Conservation (phyloP, 2,113 vertebrate species). For the Solea senegalensis region DNA sequence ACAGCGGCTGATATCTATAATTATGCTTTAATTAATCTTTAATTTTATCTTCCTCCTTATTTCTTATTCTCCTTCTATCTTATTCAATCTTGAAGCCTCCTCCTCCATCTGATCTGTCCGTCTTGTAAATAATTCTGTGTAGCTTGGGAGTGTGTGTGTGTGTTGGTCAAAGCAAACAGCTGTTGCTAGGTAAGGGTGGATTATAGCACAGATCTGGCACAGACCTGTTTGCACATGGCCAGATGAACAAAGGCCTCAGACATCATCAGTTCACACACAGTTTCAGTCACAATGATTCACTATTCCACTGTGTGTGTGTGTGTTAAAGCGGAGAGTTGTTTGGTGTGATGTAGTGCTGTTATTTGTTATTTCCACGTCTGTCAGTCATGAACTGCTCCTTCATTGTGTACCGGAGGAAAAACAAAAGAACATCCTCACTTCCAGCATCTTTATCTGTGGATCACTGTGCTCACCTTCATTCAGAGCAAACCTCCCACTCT, state of each 20-base stretch:
- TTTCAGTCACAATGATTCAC: slow-evolving; percentile 28
- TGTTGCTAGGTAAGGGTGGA: slow-evolving; percentile 80
- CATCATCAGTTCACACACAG: slow-evolving; percentile 29
- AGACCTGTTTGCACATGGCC: slow-evolving; percentile 71
- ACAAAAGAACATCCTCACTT: not conserved
- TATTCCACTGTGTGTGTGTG: slow-evolving; percentile 9
- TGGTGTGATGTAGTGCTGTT: not conserved
- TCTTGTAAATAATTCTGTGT: not conserved
- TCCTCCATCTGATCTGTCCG: not conserved
- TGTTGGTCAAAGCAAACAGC: slow-evolving; percentile 70
- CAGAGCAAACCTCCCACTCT: not conserved
- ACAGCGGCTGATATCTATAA: too few species aligned
- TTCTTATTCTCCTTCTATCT: too few species aligned
- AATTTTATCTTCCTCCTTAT: too few species aligned
- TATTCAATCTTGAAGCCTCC: too few species aligned
- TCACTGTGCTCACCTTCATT: slow-evolving; percentile 3
- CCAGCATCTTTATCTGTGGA: slow-evolving; percentile 7
- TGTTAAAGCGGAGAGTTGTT: slow-evolving; percentile 8
- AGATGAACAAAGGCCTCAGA: slow-evolving; percentile 45
- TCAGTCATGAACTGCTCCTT: not conserved
- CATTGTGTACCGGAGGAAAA: not conserved
- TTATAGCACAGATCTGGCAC: slow-evolving; percentile 47
- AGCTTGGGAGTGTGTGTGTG: slow-evolving; percentile 14
- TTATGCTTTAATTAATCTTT: too few species aligned
- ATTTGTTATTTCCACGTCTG: not conserved